Percentiles rank a stretch among this genome's conserved stretches.
phyloP scores from a whole-genome alignment of 2,888 invertebrate genomes.

The Meghimatium bilineatum region DNA sequence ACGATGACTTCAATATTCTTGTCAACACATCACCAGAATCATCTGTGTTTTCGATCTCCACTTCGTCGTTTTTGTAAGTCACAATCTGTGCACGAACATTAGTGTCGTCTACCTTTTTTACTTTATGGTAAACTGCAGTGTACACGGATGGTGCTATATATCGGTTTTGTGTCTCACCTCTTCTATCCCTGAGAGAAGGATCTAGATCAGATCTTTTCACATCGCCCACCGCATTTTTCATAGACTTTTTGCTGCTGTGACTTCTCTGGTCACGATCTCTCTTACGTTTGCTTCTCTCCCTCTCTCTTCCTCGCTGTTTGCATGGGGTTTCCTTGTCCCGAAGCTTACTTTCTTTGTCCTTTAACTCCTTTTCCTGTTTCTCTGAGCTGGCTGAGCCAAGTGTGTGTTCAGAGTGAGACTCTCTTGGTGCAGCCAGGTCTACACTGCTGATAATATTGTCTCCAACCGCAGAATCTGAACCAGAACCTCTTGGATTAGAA shows the following conservation, averaged over 20 bases:
- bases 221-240: slow-evolving; percentile 39
- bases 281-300: slow-evolving; percentile 40
- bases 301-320: slow-evolving; percentile 42
- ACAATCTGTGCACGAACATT: too few species aligned
- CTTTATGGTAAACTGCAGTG: background rate
- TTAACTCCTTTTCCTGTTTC: slow-evolving; percentile 21
- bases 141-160: background rate
- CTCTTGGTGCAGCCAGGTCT: slow-evolving; percentile 5
- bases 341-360: slow-evolving; percentile 12
- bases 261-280: slow-evolving; percentile 38
- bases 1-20: slow-evolving; percentile 15
- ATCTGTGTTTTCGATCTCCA: background rate
- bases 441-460: slow-evolving; percentile 1
- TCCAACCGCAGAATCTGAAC: slow-evolving; percentile 38
- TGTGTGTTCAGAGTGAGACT: slow-evolving; percentile 44
- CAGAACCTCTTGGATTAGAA: slow-evolving; percentile 14
- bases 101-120: background rate
- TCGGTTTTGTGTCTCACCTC: background rate
- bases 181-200: background rate
- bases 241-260: slow-evolving; percentile 13
- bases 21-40: slow-evolving; percentile 22
- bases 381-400: slow-evolving; percentile 19
- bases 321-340: slow-evolving; percentile 23
- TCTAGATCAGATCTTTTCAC: slow-evolving; percentile 3
- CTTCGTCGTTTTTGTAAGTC: background rate